Percentiles rank a stretch among this genome's conserved stretches.
Evolutionary conservation across 2,888 invertebrate species (phyloP).

Genomic region (Disparrhopalites patrizii): DNA sequence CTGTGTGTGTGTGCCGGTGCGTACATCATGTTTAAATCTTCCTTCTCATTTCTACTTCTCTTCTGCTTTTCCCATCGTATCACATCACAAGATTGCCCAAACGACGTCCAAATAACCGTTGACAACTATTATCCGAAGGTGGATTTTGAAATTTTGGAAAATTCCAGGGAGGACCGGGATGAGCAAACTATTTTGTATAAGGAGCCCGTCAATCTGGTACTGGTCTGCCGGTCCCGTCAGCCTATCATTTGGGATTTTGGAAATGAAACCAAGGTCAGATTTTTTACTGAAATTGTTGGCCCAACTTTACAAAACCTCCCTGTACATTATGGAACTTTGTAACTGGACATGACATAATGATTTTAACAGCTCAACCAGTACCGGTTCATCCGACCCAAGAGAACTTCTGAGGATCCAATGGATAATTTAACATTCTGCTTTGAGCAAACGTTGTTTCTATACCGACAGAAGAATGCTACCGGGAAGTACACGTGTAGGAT

Average conservation of each 20-base stretch:
- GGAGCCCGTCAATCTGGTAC: not conserved
- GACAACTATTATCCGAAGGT: not conserved
- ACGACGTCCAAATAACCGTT: not conserved
- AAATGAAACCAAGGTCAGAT: not conserved
- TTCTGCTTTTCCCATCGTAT: too few species aligned
- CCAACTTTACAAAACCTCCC: not conserved
- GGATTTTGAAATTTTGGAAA: too few species aligned
- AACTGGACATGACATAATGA: too few species aligned
- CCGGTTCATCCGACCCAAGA: constrained; percentile 2
- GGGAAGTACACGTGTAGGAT: constrained; percentile 1
- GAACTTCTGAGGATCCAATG: not conserved
- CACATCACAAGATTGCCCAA: not conserved
- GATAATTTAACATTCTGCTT: not conserved
- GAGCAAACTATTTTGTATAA: not conserved
- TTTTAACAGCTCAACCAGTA: constrained; percentile 3
- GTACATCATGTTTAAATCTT: too few species aligned
- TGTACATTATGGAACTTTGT: not conserved
- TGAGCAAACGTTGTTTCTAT: not conserved
- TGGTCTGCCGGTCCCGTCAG: not conserved
- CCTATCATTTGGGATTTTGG: constrained; percentile 5
- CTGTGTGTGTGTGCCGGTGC: too few species aligned
- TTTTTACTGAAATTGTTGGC: not conserved
- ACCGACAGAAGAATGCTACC: not conserved
- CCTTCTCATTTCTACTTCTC: too few species aligned
- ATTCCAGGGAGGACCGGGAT: too few species aligned